A percentile compares a stretch with the other conserved stretches of the same genome.
Evolutionary conservation across 2,113 vertebrate species (phyloP).

Genomic region (Ameiurus melas): DNA sequence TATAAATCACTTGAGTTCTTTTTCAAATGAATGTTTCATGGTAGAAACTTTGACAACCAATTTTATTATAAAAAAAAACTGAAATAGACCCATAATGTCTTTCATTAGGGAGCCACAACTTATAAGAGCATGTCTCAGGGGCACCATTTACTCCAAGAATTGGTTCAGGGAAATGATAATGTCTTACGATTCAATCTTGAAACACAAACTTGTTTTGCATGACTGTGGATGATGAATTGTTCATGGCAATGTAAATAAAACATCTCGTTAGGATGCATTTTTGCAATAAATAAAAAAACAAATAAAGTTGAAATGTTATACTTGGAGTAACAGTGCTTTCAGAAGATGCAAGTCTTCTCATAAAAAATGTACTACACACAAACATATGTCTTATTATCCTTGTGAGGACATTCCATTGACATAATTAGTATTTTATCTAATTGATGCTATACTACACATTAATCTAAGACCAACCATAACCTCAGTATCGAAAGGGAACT

Average conservation of each 20-base stretch:
- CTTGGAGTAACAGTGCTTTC: not conserved
- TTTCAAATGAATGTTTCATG: constrained; percentile 8
- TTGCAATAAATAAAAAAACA: not conserved
- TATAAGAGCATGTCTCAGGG: constrained; percentile 43
- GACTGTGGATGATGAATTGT: constrained; percentile 41
- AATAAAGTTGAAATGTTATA: not conserved
- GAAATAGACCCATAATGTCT: constrained; percentile 42
- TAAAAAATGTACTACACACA: not conserved
- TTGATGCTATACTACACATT: not conserved
- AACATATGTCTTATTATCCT: not conserved
- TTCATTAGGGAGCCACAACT: constrained; percentile 35
- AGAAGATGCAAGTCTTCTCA: not conserved
- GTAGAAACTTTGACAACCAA: constrained; percentile 34
- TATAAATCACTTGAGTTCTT: not conserved
- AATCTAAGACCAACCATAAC: not conserved
- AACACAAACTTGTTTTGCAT: constrained; percentile 47
- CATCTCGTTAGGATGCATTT: not conserved
- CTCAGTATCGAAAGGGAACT: not conserved
- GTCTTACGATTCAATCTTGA: constrained; percentile 49
- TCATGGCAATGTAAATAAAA: constrained; percentile 37
- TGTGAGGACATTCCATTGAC: not conserved
- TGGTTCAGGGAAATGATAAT: constrained; percentile 40
- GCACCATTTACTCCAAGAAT: constrained; percentile 45
- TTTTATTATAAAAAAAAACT: constrained; percentile 24
- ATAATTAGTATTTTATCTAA: not conserved